Evolutionary conservation across 2,888 invertebrate genomes (phyloP).

Genomic region (Tethea ocularis): DNA sequence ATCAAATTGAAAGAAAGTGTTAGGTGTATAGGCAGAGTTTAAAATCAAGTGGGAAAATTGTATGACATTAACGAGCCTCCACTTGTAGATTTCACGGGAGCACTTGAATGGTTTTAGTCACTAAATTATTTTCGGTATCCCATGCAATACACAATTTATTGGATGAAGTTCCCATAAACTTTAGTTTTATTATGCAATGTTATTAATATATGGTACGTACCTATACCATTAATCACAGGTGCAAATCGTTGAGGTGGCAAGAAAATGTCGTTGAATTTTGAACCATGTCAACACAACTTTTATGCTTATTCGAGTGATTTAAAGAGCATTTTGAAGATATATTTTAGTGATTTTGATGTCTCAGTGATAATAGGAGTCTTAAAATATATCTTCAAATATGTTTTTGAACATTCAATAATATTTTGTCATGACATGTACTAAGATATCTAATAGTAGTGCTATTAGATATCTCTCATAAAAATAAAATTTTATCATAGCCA

Average conservation of each 20-base stretch:
- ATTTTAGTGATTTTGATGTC: slow-evolving; percentile 39
- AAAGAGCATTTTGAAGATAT: slow-evolving; percentile 46
- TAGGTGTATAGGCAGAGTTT: not conserved
- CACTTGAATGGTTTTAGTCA: not conserved
- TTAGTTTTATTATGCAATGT: slow-evolving; percentile 48
- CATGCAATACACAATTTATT: not conserved
- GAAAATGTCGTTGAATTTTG: slow-evolving; percentile 34
- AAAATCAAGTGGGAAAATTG: not conserved
- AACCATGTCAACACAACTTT: slow-evolving; percentile 16
- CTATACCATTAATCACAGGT: slow-evolving; percentile 70
- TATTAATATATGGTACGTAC: slow-evolving; percentile 33
- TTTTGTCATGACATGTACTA: slow-evolving; percentile 6
- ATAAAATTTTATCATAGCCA: slow-evolving; percentile 29
- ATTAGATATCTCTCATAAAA: too few species aligned
- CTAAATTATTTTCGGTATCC: not conserved
- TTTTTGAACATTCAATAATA: slow-evolving; percentile 31
- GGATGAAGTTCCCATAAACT: slow-evolving; percentile 23
- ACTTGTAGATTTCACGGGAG: not conserved
- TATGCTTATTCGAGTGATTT: slow-evolving; percentile 21
- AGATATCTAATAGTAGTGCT: slow-evolving; percentile 12
- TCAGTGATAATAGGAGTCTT: slow-evolving; percentile 22
- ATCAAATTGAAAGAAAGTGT: slow-evolving; percentile 43
- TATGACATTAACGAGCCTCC: not conserved
- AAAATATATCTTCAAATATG: slow-evolving; percentile 56
- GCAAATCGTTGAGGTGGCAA: slow-evolving; percentile 64